Evolutionary conservation across 2,113 vertebrate genomes (phyloP).

Genomic region (Grammatotria lemairii): DNA sequence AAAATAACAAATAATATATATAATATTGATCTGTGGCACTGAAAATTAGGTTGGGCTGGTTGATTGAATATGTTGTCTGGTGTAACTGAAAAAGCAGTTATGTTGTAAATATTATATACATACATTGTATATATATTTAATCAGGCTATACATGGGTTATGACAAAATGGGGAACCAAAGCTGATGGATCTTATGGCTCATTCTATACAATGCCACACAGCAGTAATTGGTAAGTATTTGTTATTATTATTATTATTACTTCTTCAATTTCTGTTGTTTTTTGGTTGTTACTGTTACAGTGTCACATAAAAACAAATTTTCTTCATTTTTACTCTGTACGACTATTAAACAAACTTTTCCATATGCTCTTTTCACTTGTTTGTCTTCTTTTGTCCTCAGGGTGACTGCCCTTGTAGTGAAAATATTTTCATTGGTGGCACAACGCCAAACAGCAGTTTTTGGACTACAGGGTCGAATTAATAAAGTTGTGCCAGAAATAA

Average conservation of each 20-base stretch:
- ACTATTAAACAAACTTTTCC: not conserved
- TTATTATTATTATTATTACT: not conserved
- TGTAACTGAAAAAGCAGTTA: not conserved
- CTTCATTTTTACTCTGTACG: not conserved
- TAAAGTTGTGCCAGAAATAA: not conserved
- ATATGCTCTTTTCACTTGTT: not conserved
- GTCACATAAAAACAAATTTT: not conserved
- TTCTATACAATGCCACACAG: slow-evolving; percentile 25
- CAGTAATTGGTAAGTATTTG: not conserved
- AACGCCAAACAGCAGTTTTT: not conserved
- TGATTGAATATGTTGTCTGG: not conserved
- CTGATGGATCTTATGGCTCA: slow-evolving; percentile 66
- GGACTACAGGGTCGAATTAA: not conserved
- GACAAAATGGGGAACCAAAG: slow-evolving; percentile 31
- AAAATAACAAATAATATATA: not conserved
- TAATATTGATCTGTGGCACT: not conserved
- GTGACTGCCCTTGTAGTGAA: slow-evolving; percentile 78
- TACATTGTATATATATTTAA: not conserved
- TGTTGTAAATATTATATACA: not conserved
- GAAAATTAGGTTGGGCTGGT: not conserved
- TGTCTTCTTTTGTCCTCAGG: slow-evolving; percentile 51
- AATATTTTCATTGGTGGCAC: slow-evolving; percentile 64
- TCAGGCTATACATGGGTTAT: slow-evolving; percentile 71
- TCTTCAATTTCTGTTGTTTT: not conserved
- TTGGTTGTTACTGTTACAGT: not conserved